Conservation (phyloP, 2,113 vertebrate genomes). For the Sorex araneus region DNA sequence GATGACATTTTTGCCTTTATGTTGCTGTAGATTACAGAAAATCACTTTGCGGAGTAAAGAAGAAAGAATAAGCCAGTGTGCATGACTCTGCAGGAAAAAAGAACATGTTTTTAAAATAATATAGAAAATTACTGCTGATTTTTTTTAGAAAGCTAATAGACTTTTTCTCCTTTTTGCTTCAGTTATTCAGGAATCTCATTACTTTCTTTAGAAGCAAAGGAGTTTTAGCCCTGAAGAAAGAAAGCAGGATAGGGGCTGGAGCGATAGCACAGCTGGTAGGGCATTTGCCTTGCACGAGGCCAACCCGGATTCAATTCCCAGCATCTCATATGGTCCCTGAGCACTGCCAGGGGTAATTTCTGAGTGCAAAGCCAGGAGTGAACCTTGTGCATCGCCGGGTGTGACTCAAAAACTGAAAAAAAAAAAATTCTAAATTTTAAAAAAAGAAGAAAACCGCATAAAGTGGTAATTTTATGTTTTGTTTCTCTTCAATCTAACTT, state of each 20-base stretch:
- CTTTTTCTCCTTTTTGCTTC: slow-evolving; percentile 11
- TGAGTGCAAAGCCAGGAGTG: no score
- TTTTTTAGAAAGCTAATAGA: not conserved
- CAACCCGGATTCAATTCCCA: no score
- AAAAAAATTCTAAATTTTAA: no score
- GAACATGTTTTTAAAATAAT: not conserved
- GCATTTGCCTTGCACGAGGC: no score
- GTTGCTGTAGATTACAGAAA: not conserved
- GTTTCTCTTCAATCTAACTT: slow-evolving; percentile 37
- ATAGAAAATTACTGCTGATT: slow-evolving; percentile 33
- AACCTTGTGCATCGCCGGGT: no score
- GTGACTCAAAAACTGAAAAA: no score
- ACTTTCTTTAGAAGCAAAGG: not conserved
- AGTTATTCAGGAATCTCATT: not conserved
- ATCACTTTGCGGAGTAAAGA: not conserved
- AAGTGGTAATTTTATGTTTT: slow-evolving; percentile 33
- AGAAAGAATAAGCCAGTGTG: not conserved
- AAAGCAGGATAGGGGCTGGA: not conserved
- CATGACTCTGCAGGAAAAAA: not conserved
- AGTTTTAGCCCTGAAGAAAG: slow-evolving; percentile 23
- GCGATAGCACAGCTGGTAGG: no score
- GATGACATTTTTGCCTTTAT: not conserved
- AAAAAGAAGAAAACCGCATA: no score
- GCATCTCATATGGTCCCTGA: no score
- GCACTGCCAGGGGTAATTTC: no score